phyloP scores from a whole-genome alignment of 1,140 invertebrate species.

The Trialeurodes vaporariorum region DNA sequence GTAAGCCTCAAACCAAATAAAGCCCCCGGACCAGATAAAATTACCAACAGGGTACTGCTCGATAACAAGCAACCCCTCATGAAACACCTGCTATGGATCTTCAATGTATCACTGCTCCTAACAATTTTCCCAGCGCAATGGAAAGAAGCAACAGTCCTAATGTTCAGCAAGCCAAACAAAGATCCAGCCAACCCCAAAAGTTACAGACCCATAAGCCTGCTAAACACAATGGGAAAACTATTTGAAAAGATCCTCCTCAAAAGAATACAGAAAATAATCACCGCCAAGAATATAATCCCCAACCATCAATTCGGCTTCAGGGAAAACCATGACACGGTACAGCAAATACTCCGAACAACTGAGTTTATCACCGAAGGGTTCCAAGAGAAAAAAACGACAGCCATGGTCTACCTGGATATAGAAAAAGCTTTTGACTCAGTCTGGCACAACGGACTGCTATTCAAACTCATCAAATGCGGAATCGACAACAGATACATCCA shows the following conservation, averaged over 20 bases:
- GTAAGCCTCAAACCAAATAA: too few species aligned
- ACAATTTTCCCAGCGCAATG: conserved; percentile 26
- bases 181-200: conserved; percentile 20
- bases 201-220: conserved; percentile 32
- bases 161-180: conserved; percentile 34
- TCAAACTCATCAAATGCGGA: conserved; percentile 26
- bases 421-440: conserved; percentile 35
- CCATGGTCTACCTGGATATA: conserved; percentile 31
- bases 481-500: background rate
- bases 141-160: conserved; percentile 32
- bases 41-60: conserved; percentile 23
- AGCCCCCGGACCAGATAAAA: conserved; percentile 28
- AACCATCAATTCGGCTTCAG: conserved; percentile 34
- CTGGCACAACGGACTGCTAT: conserved; percentile 31
- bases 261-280: too few species aligned
- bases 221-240: conserved; percentile 27
- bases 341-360: conserved; percentile 31
- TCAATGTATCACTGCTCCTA: conserved; percentile 26
- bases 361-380: conserved; percentile 29
- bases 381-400: conserved; percentile 27
- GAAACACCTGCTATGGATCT: conserved; percentile 25
- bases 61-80: conserved; percentile 22
- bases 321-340: conserved; percentile 26
- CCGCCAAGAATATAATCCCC: too few species aligned
- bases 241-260: conserved; percentile 26